phyloP scores from a whole-genome alignment of 2,797 vertebrate species.

The Diceros bicornis region DNA sequence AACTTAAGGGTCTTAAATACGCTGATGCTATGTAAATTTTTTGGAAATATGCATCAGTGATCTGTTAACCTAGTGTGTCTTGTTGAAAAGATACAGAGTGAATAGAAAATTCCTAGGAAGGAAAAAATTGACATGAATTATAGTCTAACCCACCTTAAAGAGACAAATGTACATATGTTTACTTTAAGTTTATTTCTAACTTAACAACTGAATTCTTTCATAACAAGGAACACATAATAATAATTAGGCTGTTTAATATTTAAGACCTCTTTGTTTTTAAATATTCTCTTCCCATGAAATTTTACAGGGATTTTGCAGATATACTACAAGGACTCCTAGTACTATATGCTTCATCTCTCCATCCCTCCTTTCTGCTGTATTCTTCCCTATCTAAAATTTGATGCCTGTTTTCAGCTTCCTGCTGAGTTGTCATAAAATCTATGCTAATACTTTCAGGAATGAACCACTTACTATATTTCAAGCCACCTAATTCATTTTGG shows the following conservation, averaged over 20 bases:
- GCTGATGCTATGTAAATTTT: not conserved
- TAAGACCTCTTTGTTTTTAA: not conserved
- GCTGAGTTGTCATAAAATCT: not conserved
- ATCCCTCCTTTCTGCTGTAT: not conserved
- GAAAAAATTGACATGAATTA: not conserved
- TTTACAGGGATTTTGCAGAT: not conserved
- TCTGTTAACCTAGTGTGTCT: not conserved
- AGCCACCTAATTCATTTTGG: not conserved
- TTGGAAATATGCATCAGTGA: not conserved
- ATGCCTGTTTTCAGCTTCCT: not conserved
- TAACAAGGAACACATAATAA: not conserved
- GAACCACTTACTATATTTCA: not conserved
- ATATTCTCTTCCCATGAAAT: not conserved
- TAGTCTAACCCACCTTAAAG: not conserved
- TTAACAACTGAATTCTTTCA: not conserved
- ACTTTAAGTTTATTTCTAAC: conserved; percentile 11
- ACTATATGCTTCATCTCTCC: too few relatives aligned
- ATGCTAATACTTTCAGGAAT: not conserved
- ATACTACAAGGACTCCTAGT: not conserved
- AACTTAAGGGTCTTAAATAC: conserved; percentile 30
- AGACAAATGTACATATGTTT: not conserved
- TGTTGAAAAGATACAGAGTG: not conserved
- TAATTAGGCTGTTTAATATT: not conserved
- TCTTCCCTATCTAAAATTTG: not conserved
- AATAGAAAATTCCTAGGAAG: not conserved